A percentile compares a stretch with the other conserved stretches of the same genome.
These are phyloP conservation scores for Halichoeres trimaculatus DNA, from an alignment of 2,113 vertebrate genomes.

Conservation along the genomic window DNA sequence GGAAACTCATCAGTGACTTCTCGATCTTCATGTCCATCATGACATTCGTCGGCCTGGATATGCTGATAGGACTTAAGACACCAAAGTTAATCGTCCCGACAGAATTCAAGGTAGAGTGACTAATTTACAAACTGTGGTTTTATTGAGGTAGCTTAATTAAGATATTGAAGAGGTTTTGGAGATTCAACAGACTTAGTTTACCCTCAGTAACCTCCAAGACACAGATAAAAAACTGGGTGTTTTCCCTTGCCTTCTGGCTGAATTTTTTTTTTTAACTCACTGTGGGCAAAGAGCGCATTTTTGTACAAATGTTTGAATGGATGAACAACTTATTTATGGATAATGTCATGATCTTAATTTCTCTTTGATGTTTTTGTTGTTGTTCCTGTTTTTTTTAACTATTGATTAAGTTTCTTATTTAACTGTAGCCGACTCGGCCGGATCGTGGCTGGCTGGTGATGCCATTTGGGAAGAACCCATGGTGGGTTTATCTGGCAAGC, in stretches of 20 bases:
- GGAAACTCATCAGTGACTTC: slow-evolving; percentile 95
- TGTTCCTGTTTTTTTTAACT: no score
- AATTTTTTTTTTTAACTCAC: no score
- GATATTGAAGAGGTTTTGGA: no score
- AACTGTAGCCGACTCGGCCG: slow-evolving; percentile 88
- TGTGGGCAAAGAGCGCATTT: no score
- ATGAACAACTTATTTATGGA: not conserved
- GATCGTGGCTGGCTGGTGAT: slow-evolving; percentile 95
- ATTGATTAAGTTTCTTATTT: not conserved
- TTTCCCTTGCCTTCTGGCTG: no score
- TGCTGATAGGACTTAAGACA: slow-evolving; percentile 90
- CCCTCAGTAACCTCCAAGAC: no score
- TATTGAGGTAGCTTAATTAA: no score
- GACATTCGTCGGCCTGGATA: slow-evolving; percentile 92
- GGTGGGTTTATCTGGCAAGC: slow-evolving; percentile 95
- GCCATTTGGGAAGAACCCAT: slow-evolving; percentile 96
- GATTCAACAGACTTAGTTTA: no score
- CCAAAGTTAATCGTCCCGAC: slow-evolving; percentile 93
- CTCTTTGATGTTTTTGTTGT: not conserved
- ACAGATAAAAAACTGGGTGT: no score
- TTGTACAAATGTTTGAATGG: no score
- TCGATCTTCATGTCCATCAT: slow-evolving; percentile 97
- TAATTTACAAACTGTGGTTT: not conserved
- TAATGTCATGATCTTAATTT: not conserved
- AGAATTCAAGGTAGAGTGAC: slow-evolving; percentile 86